Evolutionary conservation across 1,140 invertebrate species (phyloP), one percentile per base, ranked within the genome.

Genomic region (Papilio polyxenes): DNA sequence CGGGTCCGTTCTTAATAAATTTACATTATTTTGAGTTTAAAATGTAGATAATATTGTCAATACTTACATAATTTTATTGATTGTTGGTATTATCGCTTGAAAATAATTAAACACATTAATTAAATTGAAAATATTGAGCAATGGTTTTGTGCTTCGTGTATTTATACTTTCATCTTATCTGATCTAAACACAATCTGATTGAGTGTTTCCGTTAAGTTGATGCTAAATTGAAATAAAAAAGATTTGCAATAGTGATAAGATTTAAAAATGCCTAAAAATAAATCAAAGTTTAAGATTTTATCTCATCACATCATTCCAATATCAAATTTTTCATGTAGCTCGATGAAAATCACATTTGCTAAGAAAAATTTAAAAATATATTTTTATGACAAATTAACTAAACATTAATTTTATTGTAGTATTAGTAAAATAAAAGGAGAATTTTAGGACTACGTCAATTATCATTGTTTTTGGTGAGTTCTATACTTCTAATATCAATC

Each of bases 111-210:
- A 72, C 65, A 40, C 65, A 37, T 37, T 37, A 37, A 72, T 37
- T 17, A 4, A 37, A 37, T 72, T 72, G 13, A 72, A 69, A 72
- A 40, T 37, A 37, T 31, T 37, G 31, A 37, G 31, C 65, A 40
- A 72, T 72, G 13, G 37, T 15, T 37, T 72, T 11, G 23, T 7
- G 65, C 8, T 72, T 10, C 31, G 65, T 37, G 65, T 72, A 40
- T 72, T 40, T 72, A 72, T 72, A 72, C 65, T 72, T 37, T 4
- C 23, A 72, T 72, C 65, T 72, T 72, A 72, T 72, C 65, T 72
- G 65, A 72, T 72, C 65, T 72, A 72, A 72, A 72, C 65, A 72
- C 31, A 72, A 72, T 72, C 65, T 72, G 65, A 72, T 72, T 13
- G 65, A 11, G 37, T 37, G 31, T 72, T 72, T 72, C 65, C 65